phyloP scores from a whole-genome alignment of 2,113 vertebrate species.

The Herpailurus yagouaroundi region DNA sequence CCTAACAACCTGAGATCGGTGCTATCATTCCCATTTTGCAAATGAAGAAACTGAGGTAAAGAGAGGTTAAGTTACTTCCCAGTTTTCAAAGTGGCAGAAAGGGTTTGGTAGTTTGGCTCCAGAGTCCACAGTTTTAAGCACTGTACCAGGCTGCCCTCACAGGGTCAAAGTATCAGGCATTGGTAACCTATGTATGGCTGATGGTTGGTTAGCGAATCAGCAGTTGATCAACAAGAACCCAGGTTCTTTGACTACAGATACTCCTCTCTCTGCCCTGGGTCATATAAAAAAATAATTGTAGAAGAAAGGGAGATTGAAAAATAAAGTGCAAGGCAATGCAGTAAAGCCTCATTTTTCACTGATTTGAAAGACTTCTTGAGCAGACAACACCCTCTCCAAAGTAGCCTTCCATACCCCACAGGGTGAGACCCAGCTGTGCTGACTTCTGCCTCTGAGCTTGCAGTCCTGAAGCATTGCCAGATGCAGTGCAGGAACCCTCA shows the following conservation, averaged over 20 bases:
- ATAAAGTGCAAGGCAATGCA: not conserved
- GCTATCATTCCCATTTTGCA: not conserved
- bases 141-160: accelerated
- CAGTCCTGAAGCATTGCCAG: not conserved
- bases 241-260: not conserved
- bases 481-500: accelerated
- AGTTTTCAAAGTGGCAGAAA: not conserved
- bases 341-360: not conserved
- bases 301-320: not conserved
- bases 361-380: not conserved
- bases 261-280: not conserved
- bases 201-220: not conserved
- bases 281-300: not conserved
- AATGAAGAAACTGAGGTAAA: not conserved
- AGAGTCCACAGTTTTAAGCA: not conserved
- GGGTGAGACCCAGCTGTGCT: not conserved
- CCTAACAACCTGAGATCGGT: not conserved
- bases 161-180: not conserved
- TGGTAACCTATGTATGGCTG: not conserved
- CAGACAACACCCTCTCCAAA: not conserved
- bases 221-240: not conserved
- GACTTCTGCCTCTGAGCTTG: accelerated
- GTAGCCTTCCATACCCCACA: not conserved
- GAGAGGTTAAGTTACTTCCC: not conserved
- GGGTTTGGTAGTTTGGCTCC: too few relatives aligned